Conservation (phyloP, 2,888 invertebrate species). For the Cordilura impudica region DNA sequence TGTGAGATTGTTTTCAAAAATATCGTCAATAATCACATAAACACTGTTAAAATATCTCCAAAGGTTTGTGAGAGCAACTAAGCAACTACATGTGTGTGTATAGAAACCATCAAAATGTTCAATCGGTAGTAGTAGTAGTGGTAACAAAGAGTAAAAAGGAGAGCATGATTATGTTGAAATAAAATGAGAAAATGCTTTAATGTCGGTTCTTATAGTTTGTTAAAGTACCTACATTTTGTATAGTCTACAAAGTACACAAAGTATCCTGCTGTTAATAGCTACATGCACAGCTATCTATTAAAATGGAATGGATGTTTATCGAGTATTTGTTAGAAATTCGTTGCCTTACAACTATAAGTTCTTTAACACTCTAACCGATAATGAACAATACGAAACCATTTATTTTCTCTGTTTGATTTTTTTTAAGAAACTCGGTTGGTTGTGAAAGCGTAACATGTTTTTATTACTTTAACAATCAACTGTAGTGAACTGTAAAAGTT, state of each 20-base stretch:
- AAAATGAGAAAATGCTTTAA: neutral
- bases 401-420: neutral
- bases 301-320: neutral
- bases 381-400: no score
- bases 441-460: neutral
- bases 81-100: no score
- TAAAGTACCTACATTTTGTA: neutral
- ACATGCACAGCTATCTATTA: neutral
- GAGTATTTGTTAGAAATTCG: no score
- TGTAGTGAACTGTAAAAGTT: neutral
- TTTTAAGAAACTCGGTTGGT: neutral
- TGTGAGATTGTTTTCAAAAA: constrained; percentile 28
- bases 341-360: no score
- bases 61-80: neutral
- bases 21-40: constrained; percentile 17
- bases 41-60: constrained; percentile 1
- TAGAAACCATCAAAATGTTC: no score
- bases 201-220: neutral
- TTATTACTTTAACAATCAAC: neutral
- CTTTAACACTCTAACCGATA: neutral
- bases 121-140: no score
- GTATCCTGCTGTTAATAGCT: neutral
- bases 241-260: neutral
- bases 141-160: no score
- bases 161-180: no score